These are phyloP conservation scores for Actinia equina DNA, from an alignment of 64 coral and sea anemone species.

Conservation along the genomic window DNA sequence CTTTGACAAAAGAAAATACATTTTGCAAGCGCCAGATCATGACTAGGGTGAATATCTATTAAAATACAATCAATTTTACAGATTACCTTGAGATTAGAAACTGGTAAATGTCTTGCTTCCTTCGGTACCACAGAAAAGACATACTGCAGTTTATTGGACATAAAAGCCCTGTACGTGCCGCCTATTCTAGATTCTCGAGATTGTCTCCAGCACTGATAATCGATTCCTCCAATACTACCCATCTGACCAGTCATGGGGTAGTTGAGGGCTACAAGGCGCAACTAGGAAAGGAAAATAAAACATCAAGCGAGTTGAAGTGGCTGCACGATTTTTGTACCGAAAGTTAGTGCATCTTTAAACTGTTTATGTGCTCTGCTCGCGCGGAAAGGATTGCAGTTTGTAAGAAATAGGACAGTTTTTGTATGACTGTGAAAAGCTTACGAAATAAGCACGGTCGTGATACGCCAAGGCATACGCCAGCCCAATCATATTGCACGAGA, in stretches of 20 bases:
- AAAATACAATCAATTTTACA: not conserved
- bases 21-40: too few species aligned
- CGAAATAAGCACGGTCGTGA: too few species aligned
- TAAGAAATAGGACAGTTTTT: too few species aligned
- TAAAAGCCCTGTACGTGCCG: constrained; percentile 53
- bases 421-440: too few species aligned
- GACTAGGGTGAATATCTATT: too few species aligned
- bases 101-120: constrained; percentile 48
- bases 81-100: constrained; percentile 61
- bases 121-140: constrained; percentile 43
- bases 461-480: too few species aligned
- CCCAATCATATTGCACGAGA: too few species aligned
- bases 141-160: constrained; percentile 48
- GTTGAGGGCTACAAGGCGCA: constrained; percentile 57
- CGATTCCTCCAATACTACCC: constrained; percentile 61
- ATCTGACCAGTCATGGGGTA: constrained; percentile 61
- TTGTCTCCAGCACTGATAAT: constrained; percentile 67
- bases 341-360: too few species aligned
- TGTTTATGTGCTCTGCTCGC: too few species aligned
- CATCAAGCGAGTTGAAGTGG: not conserved
- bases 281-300: not conserved
- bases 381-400: too few species aligned
- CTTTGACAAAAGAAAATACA: too few species aligned
- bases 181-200: constrained; percentile 35
- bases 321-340: too few species aligned